Conservation (phyloP, 2,888 invertebrate genomes). For the Antheraea assamensis region DNA sequence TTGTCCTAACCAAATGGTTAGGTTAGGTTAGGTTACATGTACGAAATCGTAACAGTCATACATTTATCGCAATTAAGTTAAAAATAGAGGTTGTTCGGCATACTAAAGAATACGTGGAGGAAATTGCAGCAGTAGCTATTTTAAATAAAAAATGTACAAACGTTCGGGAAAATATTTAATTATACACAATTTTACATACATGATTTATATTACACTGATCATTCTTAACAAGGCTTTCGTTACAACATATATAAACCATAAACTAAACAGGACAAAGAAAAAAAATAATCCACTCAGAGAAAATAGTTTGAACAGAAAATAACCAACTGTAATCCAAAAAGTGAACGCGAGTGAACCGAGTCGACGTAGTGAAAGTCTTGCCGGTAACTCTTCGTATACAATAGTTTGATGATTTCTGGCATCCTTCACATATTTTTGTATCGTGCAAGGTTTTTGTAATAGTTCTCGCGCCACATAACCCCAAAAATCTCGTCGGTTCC, state of each 20-base stretch:
- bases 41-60: too few relatives aligned
- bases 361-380: constrained; percentile 85
- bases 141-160: too few relatives aligned
- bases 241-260: constrained; percentile 76
- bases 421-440: constrained; percentile 84
- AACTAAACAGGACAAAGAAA: constrained; percentile 63
- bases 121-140: too few relatives aligned
- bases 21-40: too few relatives aligned
- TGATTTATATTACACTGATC: constrained; percentile 51
- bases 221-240: constrained; percentile 71
- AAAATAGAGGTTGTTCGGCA: too few relatives aligned
- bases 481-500: constrained; percentile 83
- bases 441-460: constrained; percentile 83
- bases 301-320: constrained; percentile 75
- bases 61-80: too few relatives aligned
- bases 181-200: not conserved
- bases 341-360: constrained; percentile 85
- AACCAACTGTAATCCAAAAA: constrained; percentile 77
- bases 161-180: not conserved
- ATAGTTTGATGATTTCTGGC: constrained; percentile 80
- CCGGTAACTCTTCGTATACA: constrained; percentile 82
- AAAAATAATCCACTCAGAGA: constrained; percentile 80
- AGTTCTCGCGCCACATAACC: constrained; percentile 85
- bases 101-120: too few relatives aligned
- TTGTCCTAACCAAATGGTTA: too few relatives aligned